These are phyloP conservation scores for Dicentrarchus labrax DNA, from an alignment of 2,113 vertebrate species.

Conservation along the genomic window DNA sequence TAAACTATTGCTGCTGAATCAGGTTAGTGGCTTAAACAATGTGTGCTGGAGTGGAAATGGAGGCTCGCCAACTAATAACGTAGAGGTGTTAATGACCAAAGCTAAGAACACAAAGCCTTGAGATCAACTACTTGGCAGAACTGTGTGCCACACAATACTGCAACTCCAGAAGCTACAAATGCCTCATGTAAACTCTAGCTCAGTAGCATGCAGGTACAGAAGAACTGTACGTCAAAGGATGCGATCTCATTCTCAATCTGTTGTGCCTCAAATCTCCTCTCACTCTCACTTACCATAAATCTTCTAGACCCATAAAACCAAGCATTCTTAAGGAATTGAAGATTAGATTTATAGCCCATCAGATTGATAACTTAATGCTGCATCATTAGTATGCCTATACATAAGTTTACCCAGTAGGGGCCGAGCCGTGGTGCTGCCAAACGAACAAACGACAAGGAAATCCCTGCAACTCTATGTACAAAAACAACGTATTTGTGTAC, in stretches of 20 bases:
- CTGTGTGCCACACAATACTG: neutral
- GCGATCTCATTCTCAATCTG: too few relatives aligned
- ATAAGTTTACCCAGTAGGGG: neutral
- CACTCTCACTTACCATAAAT: neutral
- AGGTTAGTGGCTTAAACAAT: slow-evolving; percentile 24
- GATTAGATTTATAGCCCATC: too few relatives aligned
- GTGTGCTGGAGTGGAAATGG: slow-evolving; percentile 2
- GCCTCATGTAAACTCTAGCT: neutral
- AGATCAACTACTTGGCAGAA: slow-evolving; percentile 20
- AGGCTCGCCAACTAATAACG: slow-evolving; percentile 27
- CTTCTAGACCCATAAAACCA: too few relatives aligned
- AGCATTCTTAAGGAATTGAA: too few relatives aligned
- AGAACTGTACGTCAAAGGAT: too few relatives aligned
- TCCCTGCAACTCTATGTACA: too few relatives aligned
- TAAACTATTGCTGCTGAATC: slow-evolving; percentile 8
- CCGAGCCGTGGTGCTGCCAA: too few relatives aligned
- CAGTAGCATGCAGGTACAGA: neutral
- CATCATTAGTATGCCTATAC: too few relatives aligned
- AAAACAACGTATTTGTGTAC: too few relatives aligned
- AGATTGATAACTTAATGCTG: too few relatives aligned
- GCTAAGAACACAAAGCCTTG: slow-evolving; percentile 17
- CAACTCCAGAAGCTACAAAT: neutral
- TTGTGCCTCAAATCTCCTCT: too few relatives aligned
- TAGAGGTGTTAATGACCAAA: slow-evolving; percentile 9
- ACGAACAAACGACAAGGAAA: too few relatives aligned